phyloP scores from a whole-genome alignment of 2,113 vertebrate genomes.

The Charadrius vociferus region DNA sequence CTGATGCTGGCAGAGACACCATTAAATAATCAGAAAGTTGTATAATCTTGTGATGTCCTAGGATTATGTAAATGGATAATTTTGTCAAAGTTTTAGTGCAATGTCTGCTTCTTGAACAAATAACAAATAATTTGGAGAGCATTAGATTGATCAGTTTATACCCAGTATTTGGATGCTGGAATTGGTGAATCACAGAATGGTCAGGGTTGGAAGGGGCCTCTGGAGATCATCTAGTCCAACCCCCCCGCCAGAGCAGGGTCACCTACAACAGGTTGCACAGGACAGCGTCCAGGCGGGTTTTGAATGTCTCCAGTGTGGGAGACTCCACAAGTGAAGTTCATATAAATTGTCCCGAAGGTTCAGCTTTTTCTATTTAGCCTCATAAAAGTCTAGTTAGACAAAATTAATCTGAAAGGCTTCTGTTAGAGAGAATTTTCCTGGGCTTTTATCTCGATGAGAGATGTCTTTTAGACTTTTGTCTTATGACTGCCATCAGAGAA shows the following conservation, averaged over 20 bases:
- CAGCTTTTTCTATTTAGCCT: neutral
- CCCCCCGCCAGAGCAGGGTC: too few relatives aligned
- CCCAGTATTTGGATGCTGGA: neutral
- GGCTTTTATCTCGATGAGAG: neutral
- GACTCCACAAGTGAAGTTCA: too few relatives aligned
- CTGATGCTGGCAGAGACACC: neutral
- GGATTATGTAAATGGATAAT: neutral
- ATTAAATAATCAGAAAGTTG: neutral
- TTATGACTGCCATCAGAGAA: neutral
- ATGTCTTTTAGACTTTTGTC: neutral
- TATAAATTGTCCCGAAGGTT: neutral
- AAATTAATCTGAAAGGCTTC: neutral
- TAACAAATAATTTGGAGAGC: neutral
- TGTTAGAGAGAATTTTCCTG: neutral
- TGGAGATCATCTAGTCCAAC: too few relatives aligned
- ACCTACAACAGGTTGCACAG: too few relatives aligned
- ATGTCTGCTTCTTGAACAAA: neutral
- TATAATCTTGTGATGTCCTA: neutral
- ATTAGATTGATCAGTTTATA: neutral
- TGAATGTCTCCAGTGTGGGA: too few relatives aligned
- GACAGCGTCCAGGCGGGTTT: too few relatives aligned
- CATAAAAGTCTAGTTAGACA: neutral
- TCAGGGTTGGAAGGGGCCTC: too few relatives aligned
- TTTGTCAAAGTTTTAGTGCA: neutral
- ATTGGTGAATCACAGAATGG: too few relatives aligned